Evolutionary conservation across 2,113 vertebrate genomes (phyloP).

Genomic region (Tympanuchus pallidicinctus): DNA sequence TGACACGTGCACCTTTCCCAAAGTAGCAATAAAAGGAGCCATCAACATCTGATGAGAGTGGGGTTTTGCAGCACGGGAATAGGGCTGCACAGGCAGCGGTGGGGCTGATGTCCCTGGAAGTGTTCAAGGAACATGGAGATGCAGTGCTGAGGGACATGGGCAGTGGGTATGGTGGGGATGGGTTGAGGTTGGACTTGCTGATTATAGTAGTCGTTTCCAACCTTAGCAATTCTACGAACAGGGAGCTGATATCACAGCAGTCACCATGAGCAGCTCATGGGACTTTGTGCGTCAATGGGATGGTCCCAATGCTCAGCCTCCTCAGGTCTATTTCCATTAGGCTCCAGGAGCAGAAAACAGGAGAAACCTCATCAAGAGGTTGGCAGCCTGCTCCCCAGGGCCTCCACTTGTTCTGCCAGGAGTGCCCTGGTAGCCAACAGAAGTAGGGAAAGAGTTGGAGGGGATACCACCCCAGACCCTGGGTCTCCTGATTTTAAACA

Average conservation of each 20-base stretch:
- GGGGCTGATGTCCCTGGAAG: too few relatives aligned
- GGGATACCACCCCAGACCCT: background rate
- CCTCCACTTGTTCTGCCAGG: background rate
- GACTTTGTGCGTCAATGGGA: slow-evolving; percentile 14
- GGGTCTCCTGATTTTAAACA: background rate
- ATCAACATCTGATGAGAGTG: background rate
- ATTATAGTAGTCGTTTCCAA: too few relatives aligned
- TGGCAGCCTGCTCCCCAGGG: background rate
- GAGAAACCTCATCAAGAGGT: background rate
- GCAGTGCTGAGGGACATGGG: too few relatives aligned
- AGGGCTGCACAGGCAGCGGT: background rate
- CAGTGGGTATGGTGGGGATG: too few relatives aligned
- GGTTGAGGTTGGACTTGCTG: too few relatives aligned
- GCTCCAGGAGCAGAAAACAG: background rate
- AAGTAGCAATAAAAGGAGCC: background rate
- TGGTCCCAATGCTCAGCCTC: background rate
- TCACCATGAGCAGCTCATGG: background rate
- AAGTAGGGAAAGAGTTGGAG: background rate
- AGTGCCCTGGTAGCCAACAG: background rate
- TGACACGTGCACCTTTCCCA: background rate
- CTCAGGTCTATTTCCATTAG: background rate
- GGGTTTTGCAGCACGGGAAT: background rate
- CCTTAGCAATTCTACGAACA: background rate
- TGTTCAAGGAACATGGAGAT: too few relatives aligned
- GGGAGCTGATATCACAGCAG: background rate